Evolutionary conservation across 2,797 vertebrate genomes (phyloP).

Genomic region (Propithecus deckenii): DNA sequence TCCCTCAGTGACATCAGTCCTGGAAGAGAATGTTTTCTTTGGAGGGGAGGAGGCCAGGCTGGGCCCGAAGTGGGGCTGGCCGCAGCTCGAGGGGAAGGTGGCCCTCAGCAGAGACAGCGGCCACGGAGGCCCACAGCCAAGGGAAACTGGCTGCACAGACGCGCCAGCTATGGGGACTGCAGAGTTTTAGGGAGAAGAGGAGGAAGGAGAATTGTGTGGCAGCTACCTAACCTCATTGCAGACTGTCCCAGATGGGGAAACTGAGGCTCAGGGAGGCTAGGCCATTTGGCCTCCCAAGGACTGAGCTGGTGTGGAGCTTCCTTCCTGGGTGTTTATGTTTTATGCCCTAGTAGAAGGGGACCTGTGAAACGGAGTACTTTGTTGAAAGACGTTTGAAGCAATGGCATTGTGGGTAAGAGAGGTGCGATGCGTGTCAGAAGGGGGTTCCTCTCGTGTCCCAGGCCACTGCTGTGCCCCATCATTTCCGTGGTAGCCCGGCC

Average conservation of each 20-base stretch:
- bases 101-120: background rate
- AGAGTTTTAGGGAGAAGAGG: background rate
- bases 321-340: accelerated
- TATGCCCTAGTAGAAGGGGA: too few species aligned
- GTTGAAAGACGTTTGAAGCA: background rate
- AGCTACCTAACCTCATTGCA: background rate
- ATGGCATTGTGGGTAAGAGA: accelerated
- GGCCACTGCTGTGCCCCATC: background rate
- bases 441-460: accelerated
- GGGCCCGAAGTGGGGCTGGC: background rate
- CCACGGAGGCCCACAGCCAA: background rate
- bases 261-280: background rate
- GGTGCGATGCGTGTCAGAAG: too few species aligned
- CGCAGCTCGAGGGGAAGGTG: background rate
- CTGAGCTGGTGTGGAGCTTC: background rate
- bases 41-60: slow-evolving; percentile 18
- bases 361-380: background rate
- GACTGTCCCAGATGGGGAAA: background rate
- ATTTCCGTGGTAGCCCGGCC: background rate
- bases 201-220: background rate
- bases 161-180: accelerated
- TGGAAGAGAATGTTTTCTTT: background rate
- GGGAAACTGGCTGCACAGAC: background rate
- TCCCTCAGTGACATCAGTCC: background rate
- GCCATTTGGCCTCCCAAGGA: accelerated